Evolutionary conservation across 2,113 vertebrate species (phyloP), one percentile per base, ranked within the genome.

Genomic region (Nothoprocta pentlandii): DNA sequence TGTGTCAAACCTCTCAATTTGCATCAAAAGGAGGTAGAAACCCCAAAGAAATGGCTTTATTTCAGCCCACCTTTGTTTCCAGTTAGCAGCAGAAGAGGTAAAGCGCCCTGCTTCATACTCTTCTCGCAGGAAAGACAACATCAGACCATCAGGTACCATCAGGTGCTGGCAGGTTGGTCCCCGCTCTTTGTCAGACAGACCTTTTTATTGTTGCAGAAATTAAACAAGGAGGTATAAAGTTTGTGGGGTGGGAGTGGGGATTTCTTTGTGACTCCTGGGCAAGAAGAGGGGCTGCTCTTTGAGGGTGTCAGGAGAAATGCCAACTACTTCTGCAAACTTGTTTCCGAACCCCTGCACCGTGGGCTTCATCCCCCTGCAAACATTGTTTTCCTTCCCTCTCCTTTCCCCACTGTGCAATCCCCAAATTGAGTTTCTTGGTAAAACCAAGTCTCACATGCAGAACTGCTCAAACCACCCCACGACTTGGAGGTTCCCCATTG

Each of bases 191-290:
- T 85, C 75, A 85, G 81, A 32, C 23, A 39, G 13, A 59, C 22
- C 34, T 74, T 69, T 83, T 92, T 86, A 70, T 59, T 81, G 44
- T n/a, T 92, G 79, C 14, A 89, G 80, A 88, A 85, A 70, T 44
- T 81, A 94, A 87, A 94, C 0, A 2, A 85, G 34, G 30, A 87
- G 74, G 61, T 46, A 92, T 92, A 92, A 80, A 76, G 83, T 70
- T 46, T 2, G 4, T 46, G 69, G 30, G 68, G 70, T 85, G 21
- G 19, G 68, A 69, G 58, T 22, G 41, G 85, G 78, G 70, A 80
- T 78, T 93, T 95, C 80, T 92, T 68, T 76, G 77, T 84, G 64
- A 78, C n/a, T 89, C 77, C 53, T 85, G 87, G 96, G 25, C 80
- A 87, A 0, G 4, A 88, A 77, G 83, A 95, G 80, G 92, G 56